Evolutionary conservation across 2,113 vertebrate genomes (phyloP).

Genomic region (Peromyscus leucopus): DNA sequence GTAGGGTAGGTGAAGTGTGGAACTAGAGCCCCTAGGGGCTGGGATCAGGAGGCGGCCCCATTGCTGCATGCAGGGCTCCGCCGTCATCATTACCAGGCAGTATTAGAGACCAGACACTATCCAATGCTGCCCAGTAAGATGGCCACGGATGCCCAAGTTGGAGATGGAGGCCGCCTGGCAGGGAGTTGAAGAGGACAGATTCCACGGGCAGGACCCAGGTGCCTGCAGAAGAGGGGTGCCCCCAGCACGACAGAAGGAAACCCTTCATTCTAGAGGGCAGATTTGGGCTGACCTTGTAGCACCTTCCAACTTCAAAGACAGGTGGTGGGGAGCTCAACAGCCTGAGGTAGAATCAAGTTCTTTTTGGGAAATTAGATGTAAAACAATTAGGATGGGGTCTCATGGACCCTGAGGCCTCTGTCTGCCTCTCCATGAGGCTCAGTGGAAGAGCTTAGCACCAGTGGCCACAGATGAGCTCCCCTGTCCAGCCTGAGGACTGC

Average conservation of each 20-base stretch:
- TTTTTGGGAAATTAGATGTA: not conserved
- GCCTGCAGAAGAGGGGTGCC: not conserved
- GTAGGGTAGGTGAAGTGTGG: not conserved
- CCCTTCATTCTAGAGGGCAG: not conserved
- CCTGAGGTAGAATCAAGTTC: not conserved
- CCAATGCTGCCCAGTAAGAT: constrained; percentile 99
- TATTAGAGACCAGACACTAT: constrained; percentile 97
- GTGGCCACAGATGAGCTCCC: constrained; percentile 37
- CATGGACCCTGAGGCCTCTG: not conserved
- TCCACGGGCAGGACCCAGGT: not conserved
- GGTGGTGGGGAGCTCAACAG: not conserved
- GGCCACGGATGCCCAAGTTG: constrained; percentile 89
- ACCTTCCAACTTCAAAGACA: not conserved
- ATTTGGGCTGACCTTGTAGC: not conserved
- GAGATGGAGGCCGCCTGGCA: constrained; percentile 68
- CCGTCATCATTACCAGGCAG: constrained; percentile 99
- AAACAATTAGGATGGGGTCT: not conserved
- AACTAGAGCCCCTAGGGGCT: not conserved
- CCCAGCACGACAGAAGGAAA: not conserved
- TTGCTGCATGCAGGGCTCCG: constrained; percentile 88
- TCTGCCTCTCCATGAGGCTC: not conserved
- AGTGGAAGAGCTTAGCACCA: not conserved
- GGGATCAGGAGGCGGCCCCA: constrained; percentile 66
- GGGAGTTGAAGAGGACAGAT: not conserved
- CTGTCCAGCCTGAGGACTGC: not conserved